Conservation (phyloP, 2,888 invertebrate genomes). For the Allolobophora icterica region DNA sequence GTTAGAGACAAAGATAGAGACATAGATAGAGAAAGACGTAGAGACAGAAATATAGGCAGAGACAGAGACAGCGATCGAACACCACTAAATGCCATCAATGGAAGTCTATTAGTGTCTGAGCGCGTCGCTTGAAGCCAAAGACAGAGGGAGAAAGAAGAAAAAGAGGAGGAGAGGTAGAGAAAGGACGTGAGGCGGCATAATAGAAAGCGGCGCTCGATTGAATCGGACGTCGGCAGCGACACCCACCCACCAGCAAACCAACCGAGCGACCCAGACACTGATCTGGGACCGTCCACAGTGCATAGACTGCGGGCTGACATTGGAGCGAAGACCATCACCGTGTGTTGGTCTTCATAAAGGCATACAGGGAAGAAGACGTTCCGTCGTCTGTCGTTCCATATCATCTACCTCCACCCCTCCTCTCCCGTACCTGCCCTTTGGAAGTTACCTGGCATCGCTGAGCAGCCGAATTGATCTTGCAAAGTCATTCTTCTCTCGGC, state of each 20-base stretch:
- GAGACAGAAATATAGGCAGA: neutral
- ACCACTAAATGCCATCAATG: too few relatives aligned
- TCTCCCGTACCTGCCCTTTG: neutral
- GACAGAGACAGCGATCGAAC: neutral
- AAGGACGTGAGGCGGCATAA: neutral
- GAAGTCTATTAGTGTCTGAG: too few relatives aligned
- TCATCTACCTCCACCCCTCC: neutral
- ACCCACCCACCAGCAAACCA: neutral
- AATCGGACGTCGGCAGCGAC: neutral
- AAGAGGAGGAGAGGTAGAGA: too few relatives aligned
- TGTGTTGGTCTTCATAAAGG: neutral
- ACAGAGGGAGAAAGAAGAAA: too few relatives aligned
- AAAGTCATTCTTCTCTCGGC: neutral
- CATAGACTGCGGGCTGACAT: neutral
- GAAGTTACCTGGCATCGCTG: neutral
- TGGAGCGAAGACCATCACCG: neutral
- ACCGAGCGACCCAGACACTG: neutral
- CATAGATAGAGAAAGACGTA: neutral
- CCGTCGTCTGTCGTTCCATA: too few relatives aligned
- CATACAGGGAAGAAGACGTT: neutral
- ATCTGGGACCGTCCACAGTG: neutral
- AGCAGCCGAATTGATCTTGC: neutral
- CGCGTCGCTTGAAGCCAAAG: neutral
- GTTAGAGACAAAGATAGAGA: too few relatives aligned
- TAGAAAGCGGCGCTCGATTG: neutral